These are phyloP conservation scores for Acanthopagrus latus DNA, from an alignment of 2,797 vertebrate species.

Conservation along the genomic window DNA sequence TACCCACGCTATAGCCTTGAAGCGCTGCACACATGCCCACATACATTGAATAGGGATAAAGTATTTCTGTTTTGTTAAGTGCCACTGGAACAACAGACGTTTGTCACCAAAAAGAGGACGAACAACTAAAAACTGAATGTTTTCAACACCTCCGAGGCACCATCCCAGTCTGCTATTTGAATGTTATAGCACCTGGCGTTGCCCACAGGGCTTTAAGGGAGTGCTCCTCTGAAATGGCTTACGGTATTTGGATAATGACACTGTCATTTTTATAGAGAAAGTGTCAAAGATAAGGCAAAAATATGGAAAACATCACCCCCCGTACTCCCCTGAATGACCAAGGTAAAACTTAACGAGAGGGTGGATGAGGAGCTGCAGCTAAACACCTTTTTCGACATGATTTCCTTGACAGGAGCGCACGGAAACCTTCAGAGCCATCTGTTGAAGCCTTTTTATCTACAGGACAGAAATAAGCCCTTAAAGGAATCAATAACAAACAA, in stretches of 20 bases:
- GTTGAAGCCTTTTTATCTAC: constrained; percentile 21
- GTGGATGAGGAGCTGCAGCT: neutral
- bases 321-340: neutral
- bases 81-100: neutral
- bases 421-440: neutral
- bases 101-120: neutral
- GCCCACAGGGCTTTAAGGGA: constrained; percentile 4
- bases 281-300: neutral
- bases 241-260: neutral
- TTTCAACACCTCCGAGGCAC: neutral
- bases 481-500: constrained; percentile 21
- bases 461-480: constrained; percentile 9
- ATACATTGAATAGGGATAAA: neutral
- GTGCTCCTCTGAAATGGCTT: neutral
- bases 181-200: constrained; percentile 8
- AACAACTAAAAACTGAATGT: neutral
- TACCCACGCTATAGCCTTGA: neutral
- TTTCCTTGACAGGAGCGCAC: neutral
- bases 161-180: constrained; percentile 1
- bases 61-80: neutral
- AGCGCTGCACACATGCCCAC: neutral
- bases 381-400: neutral
- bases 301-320: neutral
- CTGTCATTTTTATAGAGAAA: neutral
- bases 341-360: neutral